These are phyloP conservation scores for Armadillidium nasatum DNA, from an alignment of 1,140 invertebrate genomes.

Conservation along the genomic window DNA sequence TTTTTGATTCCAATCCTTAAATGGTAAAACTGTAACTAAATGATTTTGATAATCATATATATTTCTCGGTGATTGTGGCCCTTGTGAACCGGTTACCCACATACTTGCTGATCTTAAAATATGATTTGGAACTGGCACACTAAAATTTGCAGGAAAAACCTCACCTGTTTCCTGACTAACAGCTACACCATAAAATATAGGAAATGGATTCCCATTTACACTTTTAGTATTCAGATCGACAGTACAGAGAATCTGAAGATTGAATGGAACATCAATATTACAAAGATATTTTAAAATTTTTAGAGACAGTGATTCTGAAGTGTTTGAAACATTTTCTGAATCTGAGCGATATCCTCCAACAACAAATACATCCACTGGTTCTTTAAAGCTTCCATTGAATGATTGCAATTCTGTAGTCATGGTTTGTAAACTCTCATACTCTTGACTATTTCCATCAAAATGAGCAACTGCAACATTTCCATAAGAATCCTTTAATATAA, in stretches of 20 bases:
- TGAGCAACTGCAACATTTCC: conserved; percentile 42
- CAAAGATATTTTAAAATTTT: conserved; percentile 40
- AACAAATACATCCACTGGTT: conserved; percentile 38
- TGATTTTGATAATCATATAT: conserved; percentile 29
- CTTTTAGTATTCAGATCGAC: conserved; percentile 35
- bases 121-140: conserved; percentile 33
- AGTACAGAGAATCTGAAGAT: conserved; percentile 37
- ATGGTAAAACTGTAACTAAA: conserved; percentile 40
- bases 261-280: conserved; percentile 26
- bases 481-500: conserved; percentile 34
- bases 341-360: conserved; percentile 40
- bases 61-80: conserved; percentile 10
- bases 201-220: conserved; percentile 25
- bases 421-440: conserved; percentile 27
- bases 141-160: conserved; percentile 39
- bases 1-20: conserved; percentile 34
- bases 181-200: conserved; percentile 41
- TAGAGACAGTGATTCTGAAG: conserved; percentile 37
- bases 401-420: conserved; percentile 29
- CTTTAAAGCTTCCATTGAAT: too few relatives aligned
- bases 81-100: conserved; percentile 24
- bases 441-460: conserved; percentile 43
- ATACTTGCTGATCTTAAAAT: conserved; percentile 39
- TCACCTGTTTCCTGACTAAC: conserved; percentile 27
- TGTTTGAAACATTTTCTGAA: conserved; percentile 19